Conservation (phyloP, 1,140 invertebrate species). For the Carposina sasakii region DNA sequence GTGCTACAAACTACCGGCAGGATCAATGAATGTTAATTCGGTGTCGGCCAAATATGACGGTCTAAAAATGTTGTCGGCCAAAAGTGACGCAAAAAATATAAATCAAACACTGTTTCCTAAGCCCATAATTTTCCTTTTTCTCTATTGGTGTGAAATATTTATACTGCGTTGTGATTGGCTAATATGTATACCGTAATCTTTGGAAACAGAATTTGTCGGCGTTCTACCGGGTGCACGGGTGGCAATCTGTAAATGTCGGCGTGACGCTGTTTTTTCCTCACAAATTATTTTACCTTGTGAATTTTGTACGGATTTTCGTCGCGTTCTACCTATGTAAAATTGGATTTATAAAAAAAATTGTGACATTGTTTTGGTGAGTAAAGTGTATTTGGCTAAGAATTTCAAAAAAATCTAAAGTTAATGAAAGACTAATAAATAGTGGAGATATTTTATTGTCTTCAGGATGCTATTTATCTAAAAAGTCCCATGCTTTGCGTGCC, state of each 20-base stretch:
- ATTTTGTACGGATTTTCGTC: constrained; percentile 62
- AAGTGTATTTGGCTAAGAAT: too few species aligned
- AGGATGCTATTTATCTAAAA: too few species aligned
- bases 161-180: constrained; percentile 33
- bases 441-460: too few species aligned
- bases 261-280: constrained; percentile 54
- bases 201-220: constrained; percentile 51
- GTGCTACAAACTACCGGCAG: too few species aligned
- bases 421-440: too few species aligned
- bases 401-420: too few species aligned
- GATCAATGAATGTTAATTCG: too few species aligned
- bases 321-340: constrained; percentile 35
- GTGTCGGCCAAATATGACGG: constrained; percentile 45
- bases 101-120: constrained; percentile 47
- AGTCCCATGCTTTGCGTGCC: too few species aligned
- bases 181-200: constrained; percentile 4
- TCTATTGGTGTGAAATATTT: too few species aligned
- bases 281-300: constrained; percentile 49
- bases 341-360: constrained; percentile 48
- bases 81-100: constrained; percentile 24
- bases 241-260: constrained; percentile 42
- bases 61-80: constrained; percentile 37
- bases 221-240: constrained; percentile 36
- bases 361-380: constrained; percentile 58
- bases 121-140: too few species aligned